Evolutionary conservation across 2,888 invertebrate genomes (phyloP), one percentile per base, ranked within the genome.

Genomic region (Synergus gifuensis): DNA sequence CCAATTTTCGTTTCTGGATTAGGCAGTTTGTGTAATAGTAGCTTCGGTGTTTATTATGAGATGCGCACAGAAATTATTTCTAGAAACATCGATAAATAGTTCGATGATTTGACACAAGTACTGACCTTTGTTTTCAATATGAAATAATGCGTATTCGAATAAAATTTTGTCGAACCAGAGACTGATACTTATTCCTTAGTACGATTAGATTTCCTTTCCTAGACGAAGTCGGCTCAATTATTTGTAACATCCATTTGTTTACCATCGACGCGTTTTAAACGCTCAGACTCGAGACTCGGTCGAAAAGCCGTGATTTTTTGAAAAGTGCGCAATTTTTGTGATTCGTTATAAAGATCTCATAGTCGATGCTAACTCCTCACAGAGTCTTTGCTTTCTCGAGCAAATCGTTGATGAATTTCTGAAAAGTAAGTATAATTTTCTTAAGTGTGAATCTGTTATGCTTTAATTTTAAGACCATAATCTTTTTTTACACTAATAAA

Each of bases 361-460:
- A 80, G 76, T 77, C 40, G 82, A 77, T 76, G 81, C 76, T 83
- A 80, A 83, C 83, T 81, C 86, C 93, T 95, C 96, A 97, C 92
- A 97, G 95, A 92, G 97, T 97, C 93, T 97, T 97, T 92, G 97
- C 97, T 93, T 97, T 96, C 92, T 97, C 97, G 93, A 97, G 94
- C 91, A 97, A 94, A 93, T 97, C 97, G 92, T 96, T 96, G 92
- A 97, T 97, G 93, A 97, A 97, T 95, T 97, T 97, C 97, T 97
- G 94, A 81, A 95, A 95, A 44, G 79, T 58, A 16, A 73, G 22
- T 62, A 44, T 44, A 73, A 46, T 42, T 66, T 79, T 40, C 22
- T 64, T 76, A 40, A 79, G 40, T 11, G 60, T 28, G 18, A 78
- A 64, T 76, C 78, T 78, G 14, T 28, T 22, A 28, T 28, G 12